Evolutionary conservation across 2,888 invertebrate species (phyloP).

Genomic region (Cheilosia urbana): DNA sequence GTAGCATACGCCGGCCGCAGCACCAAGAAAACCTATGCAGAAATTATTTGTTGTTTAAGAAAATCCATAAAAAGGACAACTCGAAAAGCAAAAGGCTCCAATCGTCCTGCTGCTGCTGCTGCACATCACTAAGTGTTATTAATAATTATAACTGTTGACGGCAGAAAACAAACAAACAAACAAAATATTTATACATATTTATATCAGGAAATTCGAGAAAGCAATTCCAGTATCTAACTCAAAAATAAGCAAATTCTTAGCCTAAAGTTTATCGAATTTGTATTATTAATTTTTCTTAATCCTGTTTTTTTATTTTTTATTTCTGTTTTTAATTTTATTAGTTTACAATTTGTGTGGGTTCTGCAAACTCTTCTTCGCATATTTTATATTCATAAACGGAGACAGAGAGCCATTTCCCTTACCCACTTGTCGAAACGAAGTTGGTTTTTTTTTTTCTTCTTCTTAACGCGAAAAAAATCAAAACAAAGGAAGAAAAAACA

Average conservation of each 20-base stretch:
- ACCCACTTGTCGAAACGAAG: conserved; percentile 24
- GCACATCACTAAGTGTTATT: conserved; percentile 9
- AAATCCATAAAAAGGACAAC: conserved; percentile 14
- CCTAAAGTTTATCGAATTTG: conserved; percentile 3
- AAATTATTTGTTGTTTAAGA: conserved; percentile 17
- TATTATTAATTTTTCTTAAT: background rate
- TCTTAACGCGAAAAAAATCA: conserved; percentile 1
- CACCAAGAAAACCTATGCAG: background rate
- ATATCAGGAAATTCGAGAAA: background rate
- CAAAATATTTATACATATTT: background rate
- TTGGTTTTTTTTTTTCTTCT: background rate
- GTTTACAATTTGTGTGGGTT: conserved; percentile 42
- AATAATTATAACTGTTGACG: conserved; percentile 8
- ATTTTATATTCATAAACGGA: conserved; percentile 71
- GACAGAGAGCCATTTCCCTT: conserved; percentile 30
- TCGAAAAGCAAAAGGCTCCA: conserved; percentile 14
- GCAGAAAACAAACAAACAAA: background rate
- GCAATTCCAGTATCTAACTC: conserved; percentile 13
- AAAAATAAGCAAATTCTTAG: background rate
- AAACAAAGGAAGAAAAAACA: background rate
- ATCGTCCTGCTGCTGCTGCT: background rate
- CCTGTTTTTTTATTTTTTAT: conserved; percentile 22
- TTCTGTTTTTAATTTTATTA: conserved; percentile 16
- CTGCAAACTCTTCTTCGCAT: conserved; percentile 46
- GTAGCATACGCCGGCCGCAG: background rate